phyloP scores from a whole-genome alignment of 2,888 invertebrate genomes.

The Drosophila lutescens region DNA sequence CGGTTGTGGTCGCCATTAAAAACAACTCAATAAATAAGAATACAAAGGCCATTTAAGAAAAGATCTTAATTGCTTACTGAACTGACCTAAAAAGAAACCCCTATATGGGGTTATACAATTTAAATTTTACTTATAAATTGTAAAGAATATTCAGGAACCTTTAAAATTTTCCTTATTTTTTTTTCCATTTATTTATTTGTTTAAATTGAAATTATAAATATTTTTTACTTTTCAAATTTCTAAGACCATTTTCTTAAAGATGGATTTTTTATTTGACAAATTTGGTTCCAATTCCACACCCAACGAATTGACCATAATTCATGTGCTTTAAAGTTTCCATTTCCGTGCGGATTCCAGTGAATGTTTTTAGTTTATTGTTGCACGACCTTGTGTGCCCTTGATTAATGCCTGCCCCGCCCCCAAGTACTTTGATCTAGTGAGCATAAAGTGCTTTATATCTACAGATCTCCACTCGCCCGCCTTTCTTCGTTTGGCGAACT shows the following conservation, averaged over 20 bases:
- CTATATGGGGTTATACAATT: too few relatives aligned
- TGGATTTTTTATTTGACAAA: not conserved
- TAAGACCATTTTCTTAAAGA: too few relatives aligned
- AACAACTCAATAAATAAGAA: not conserved
- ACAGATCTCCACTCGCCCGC: constrained; percentile 47
- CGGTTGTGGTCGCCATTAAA: not conserved
- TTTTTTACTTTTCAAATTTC: too few relatives aligned
- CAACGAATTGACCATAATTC: constrained; percentile 22
- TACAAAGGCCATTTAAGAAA: not conserved
- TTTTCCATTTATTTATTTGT: too few relatives aligned
- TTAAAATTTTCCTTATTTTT: too few relatives aligned
- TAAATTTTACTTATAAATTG: too few relatives aligned
- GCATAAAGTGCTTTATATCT: constrained; percentile 65
- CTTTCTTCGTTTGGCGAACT: constrained; percentile 19
- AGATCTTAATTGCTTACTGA: not conserved
- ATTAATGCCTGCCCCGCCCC: constrained; percentile 47
- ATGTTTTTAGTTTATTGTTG: constrained; percentile 29
- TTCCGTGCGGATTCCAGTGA: constrained; percentile 12
- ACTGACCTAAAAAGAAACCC: not conserved
- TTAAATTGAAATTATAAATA: too few relatives aligned
- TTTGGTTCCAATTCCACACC: not conserved
- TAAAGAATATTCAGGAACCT: too few relatives aligned
- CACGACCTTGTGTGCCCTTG: constrained; percentile 69
- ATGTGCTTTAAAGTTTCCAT: constrained; percentile 11
- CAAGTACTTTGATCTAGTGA: constrained; percentile 64